phyloP scores from a whole-genome alignment of 2,113 vertebrate species.

The Bucco capensis region DNA sequence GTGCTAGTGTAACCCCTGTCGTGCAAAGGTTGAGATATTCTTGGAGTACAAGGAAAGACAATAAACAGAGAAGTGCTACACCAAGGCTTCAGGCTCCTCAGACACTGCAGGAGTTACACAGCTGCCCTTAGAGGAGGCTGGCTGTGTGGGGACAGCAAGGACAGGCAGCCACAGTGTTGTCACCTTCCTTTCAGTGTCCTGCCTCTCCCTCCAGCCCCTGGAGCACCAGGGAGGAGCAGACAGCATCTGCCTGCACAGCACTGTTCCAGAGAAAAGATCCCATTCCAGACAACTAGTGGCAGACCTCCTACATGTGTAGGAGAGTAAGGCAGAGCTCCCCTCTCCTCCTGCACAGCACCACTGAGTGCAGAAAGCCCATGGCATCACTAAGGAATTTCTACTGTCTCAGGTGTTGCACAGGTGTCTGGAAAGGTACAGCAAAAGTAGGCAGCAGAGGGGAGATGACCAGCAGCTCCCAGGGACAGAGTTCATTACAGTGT shows the following conservation, averaged over 20 bases:
- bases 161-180: slow-evolving; percentile 29
- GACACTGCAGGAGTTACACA: not conserved
- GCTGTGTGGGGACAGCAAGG: slow-evolving; percentile 4
- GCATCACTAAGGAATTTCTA: slow-evolving; percentile 18
- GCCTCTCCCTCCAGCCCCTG: slow-evolving; percentile 5
- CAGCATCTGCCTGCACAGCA: slow-evolving; percentile 44
- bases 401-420: slow-evolving; percentile 22
- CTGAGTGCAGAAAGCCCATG: slow-evolving; percentile 36
- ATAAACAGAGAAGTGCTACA: slow-evolving; percentile 31
- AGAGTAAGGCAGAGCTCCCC: slow-evolving; percentile 37
- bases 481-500: slow-evolving; percentile 21
- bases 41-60: not conserved
- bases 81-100: not conserved
- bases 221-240: slow-evolving; percentile 22
- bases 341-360: slow-evolving; percentile 42
- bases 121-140: not conserved
- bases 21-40: not conserved
- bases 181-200: slow-evolving; percentile 55
- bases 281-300: slow-evolving; percentile 24
- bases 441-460: slow-evolving; percentile 29
- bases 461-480: slow-evolving; percentile 34
- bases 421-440: slow-evolving; percentile 36
- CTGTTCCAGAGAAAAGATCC: not conserved
- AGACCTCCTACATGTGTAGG: not conserved
- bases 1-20: not conserved